These are phyloP conservation scores for Mionectes macconnelli DNA, from an alignment of 2,113 vertebrate species.

Conservation along the genomic window DNA sequence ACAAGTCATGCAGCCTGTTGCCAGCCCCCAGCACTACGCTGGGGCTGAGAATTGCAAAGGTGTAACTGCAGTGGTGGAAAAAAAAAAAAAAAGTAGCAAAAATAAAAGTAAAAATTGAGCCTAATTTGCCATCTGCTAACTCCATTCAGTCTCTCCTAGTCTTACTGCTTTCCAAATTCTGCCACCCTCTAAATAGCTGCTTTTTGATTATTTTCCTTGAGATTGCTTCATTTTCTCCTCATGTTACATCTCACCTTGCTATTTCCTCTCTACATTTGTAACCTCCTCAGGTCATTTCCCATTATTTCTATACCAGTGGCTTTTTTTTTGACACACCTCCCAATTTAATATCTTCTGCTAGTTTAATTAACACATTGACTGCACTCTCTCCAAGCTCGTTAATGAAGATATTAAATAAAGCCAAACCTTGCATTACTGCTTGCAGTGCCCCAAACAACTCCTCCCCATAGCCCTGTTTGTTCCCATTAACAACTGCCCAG, in stretches of 20 bases:
- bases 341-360: constrained; percentile 67
- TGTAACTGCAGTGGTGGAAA: not conserved
- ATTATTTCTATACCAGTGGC: constrained; percentile 56
- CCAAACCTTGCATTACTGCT: constrained; percentile 34
- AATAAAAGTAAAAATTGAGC: constrained; percentile 1
- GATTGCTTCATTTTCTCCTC: constrained; percentile 39
- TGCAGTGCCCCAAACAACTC: constrained; percentile 12
- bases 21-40: not conserved
- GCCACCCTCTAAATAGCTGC: not conserved
- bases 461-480: not conserved
- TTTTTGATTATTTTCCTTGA: constrained; percentile 18
- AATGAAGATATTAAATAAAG: constrained; percentile 64
- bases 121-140: constrained; percentile 52
- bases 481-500: not conserved
- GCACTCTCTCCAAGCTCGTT: constrained; percentile 59
- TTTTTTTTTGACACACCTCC: constrained; percentile 67
- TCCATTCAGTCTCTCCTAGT: not conserved
- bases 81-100: not conserved
- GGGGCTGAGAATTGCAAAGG: constrained; percentile 2
- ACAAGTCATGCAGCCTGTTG: not conserved
- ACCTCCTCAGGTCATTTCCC: constrained; percentile 61
- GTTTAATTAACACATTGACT: constrained; percentile 71
- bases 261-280: constrained; percentile 72
- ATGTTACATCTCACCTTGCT: constrained; percentile 67
- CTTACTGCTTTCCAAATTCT: constrained; percentile 7